Evolutionary conservation across 2,888 invertebrate genomes (phyloP).

Genomic region (Trimorus sp.): DNA sequence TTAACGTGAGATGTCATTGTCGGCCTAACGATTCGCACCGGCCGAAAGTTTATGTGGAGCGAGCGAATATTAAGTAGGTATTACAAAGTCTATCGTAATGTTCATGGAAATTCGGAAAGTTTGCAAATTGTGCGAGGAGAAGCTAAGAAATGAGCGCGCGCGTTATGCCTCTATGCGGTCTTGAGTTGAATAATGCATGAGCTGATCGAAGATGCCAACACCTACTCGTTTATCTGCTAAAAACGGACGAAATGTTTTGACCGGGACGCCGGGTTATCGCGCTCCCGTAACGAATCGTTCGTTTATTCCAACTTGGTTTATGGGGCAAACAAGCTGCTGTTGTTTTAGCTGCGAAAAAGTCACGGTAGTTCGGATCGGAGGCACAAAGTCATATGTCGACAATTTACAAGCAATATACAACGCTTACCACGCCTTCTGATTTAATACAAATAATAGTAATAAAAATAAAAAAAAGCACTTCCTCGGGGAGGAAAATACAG

Average conservation of each 20-base stretch:
- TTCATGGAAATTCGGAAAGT: constrained; percentile 49
- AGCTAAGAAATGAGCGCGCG: constrained; percentile 35
- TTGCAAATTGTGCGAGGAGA: constrained; percentile 40
- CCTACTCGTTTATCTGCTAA: constrained; percentile 41
- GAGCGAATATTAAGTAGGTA: constrained; percentile 51
- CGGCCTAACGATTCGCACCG: too few species aligned
- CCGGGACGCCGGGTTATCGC: constrained; percentile 18
- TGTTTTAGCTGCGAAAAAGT: constrained; percentile 3
- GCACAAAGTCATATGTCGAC: too few species aligned
- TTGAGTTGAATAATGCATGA: constrained; percentile 48
- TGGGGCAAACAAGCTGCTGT: too few species aligned
- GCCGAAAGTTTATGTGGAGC: constrained; percentile 33
- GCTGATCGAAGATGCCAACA: constrained; percentile 49
- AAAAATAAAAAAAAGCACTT: too few species aligned
- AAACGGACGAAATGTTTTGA: constrained; percentile 40
- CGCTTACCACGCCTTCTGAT: too few species aligned
- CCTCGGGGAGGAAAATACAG: too few species aligned
- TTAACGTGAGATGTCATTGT: constrained; percentile 5
- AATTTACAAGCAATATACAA: too few species aligned
- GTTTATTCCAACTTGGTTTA: constrained; percentile 29
- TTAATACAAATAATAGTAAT: too few species aligned
- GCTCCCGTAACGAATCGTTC: constrained; percentile 18
- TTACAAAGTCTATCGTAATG: constrained; percentile 46
- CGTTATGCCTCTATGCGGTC: constrained; percentile 41
- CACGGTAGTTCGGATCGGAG: background rate